Evolutionary conservation across 2,888 invertebrate species (phyloP).

Genomic region (Xanthia togata): DNA sequence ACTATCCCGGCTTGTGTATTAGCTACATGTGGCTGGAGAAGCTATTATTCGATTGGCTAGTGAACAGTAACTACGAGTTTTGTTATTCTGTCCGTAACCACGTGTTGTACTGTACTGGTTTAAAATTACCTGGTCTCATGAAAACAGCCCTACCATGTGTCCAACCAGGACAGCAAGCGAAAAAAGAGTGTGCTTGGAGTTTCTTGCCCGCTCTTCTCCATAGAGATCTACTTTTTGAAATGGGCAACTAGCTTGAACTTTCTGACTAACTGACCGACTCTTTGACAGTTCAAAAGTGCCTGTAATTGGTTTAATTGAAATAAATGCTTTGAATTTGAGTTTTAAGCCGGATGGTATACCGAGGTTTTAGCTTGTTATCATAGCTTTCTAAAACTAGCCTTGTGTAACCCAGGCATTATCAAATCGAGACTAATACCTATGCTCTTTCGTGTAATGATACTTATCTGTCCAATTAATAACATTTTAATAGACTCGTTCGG

Average conservation of each 20-base stretch:
- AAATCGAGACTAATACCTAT: constrained; percentile 11
- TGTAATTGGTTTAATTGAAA: too few species aligned
- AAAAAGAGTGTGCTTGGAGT: too few species aligned
- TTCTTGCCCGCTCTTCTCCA: too few species aligned
- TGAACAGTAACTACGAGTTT: background rate
- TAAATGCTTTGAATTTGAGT: too few species aligned
- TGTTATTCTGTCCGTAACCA: background rate
- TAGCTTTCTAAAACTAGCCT: background rate
- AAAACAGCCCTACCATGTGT: background rate
- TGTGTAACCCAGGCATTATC: background rate
- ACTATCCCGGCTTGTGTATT: background rate
- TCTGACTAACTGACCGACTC: too few species aligned
- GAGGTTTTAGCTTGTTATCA: background rate
- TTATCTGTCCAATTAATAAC: constrained; percentile 34
- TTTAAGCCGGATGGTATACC: background rate
- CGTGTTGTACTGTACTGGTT: background rate
- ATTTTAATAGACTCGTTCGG: constrained; percentile 27
- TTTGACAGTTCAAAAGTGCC: too few species aligned
- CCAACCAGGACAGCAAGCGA: background rate
- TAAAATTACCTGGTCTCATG: background rate
- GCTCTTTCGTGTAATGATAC: constrained; percentile 13
- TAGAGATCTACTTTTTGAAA: too few species aligned
- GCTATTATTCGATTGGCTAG: background rate
- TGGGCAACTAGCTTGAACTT: too few species aligned
- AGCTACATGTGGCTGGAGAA: background rate